Evolutionary conservation across 2,113 vertebrate genomes (phyloP), one percentile per base, ranked within the genome.

Genomic region (Rhagologus leucostigma): DNA sequence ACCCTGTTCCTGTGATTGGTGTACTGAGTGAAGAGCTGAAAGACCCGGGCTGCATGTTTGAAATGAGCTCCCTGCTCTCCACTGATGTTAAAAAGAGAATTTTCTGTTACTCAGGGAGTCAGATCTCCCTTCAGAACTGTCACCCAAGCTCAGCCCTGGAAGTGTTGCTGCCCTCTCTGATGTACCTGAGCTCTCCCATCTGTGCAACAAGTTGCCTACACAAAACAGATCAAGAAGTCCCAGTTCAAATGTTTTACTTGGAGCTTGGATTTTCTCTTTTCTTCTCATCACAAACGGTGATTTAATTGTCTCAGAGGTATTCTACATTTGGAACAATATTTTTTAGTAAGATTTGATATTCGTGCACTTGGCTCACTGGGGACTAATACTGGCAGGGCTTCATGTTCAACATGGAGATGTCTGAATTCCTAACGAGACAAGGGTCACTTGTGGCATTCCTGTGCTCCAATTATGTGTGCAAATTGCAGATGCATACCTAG

Each of bases 371-470:
- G 10, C 18, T 96, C 59, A 15, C 10, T 65, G 59, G 62, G 53
- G 85, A 94, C 22, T 70, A 92, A 88, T 70, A 30, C 37, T 78
- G 64, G 44, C 39, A 67, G n/a, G 29, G 24, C 21, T 93, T 86
- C 76, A 41, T 79, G 81, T 75, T 71, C 47, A 44, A 49, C 44
- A 56, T 16, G 2, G 3, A 21, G 21, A 44, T 71, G 39, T 63
- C 69, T 95, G 88, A 83, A 95, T 90, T 93, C 87, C 60, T 90
- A 86, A 92, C 68, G 68, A 94, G 83, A 84, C 41, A 60, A 86
- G 80, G 76, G 83, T 86, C 90, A 87, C 47, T 67, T 27, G 44
- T 37, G 41, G 32, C n/a, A 64, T 75, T 75, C 68, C 64, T 80
- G 47, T 53, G 81, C 76, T 79, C 32, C 67, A 42, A 70, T 77